Evolutionary conservation across 2,888 invertebrate species (phyloP).

Genomic region (Rhimphoctona megacephalus): DNA sequence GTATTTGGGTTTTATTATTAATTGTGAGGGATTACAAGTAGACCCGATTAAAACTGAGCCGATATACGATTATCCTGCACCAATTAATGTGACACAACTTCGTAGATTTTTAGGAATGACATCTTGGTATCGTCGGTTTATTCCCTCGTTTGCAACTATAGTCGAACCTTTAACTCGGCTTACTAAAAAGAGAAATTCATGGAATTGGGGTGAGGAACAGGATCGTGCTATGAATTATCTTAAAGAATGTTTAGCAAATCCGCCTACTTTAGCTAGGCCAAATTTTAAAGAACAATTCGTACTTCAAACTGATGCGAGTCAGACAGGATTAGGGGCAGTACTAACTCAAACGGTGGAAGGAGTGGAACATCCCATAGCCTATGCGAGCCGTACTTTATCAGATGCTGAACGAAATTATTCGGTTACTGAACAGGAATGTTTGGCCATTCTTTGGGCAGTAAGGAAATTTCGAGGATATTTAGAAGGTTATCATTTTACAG

Average conservation of each 20-base stretch:
- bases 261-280: constrained; percentile 20
- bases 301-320: constrained; percentile 70
- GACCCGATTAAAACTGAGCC: constrained; percentile 22
- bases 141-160: not conserved
- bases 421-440: constrained; percentile 66
- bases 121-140: constrained; percentile 13
- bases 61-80: no score
- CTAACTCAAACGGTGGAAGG: constrained; percentile 44
- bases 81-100: no score
- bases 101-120: no score
- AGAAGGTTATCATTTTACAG: not conserved
- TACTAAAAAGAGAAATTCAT: constrained; percentile 15
- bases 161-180: constrained; percentile 25
- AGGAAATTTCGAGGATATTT: constrained; percentile 1
- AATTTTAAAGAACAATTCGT: constrained; percentile 25
- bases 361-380: constrained; percentile 62
- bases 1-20: constrained; percentile 36
- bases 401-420: constrained; percentile 62
- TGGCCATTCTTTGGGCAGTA: constrained; percentile 35
- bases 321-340: constrained; percentile 58
- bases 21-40: constrained; percentile 19
- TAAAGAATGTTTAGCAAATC: not conserved
- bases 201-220: constrained; percentile 21
- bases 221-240: not conserved
- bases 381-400: constrained; percentile 56